phyloP scores from a whole-genome alignment of 2,888 invertebrate genomes.

The Boloria selene region DNA sequence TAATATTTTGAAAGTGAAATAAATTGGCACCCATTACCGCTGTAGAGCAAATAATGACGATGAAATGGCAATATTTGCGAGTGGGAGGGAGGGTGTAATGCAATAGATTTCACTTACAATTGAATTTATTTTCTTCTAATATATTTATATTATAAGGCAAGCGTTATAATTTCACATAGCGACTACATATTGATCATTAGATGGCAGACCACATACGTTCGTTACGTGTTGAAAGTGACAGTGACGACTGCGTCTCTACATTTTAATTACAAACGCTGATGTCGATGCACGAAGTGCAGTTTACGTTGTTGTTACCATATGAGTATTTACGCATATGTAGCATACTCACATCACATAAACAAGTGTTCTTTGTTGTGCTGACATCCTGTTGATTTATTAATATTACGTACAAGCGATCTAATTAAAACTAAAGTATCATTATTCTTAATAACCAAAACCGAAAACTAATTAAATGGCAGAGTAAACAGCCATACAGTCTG shows the following conservation, averaged over 20 bases:
- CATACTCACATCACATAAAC: too few species aligned
- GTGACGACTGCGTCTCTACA: not conserved
- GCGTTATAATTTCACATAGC: too few species aligned
- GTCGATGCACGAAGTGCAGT: not conserved
- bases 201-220: not conserved
- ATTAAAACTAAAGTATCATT: too few species aligned
- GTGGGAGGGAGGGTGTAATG: not conserved
- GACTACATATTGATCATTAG: not conserved
- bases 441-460: not conserved
- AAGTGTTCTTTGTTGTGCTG: too few species aligned
- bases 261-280: not conserved
- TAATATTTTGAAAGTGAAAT: constrained; percentile 19
- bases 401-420: too few species aligned
- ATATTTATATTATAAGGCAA: too few species aligned
- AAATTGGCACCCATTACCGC: not conserved
- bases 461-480: not conserved
- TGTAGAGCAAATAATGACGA: not conserved
- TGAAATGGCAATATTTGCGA: constrained; percentile 8
- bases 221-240: constrained; percentile 6
- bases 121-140: constrained; percentile 9
- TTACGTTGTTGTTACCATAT: too few species aligned
- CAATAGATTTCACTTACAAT: constrained; percentile 16
- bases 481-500: not conserved
- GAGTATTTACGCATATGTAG: too few species aligned
- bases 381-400: too few species aligned